Conservation (phyloP, 2,888 invertebrate species). For the Ochropacha duplaris region DNA sequence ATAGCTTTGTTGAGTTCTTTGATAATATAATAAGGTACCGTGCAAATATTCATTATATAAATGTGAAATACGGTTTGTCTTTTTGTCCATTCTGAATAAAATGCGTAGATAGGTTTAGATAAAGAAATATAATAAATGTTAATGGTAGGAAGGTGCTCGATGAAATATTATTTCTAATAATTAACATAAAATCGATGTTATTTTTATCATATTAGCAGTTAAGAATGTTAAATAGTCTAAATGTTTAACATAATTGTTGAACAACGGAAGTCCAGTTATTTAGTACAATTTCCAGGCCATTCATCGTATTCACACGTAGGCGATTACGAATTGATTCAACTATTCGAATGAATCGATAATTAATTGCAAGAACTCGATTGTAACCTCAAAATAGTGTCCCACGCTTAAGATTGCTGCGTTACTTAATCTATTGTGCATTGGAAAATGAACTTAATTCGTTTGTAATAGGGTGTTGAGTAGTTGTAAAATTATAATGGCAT, state of each 20-base stretch:
- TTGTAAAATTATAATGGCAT: slow-evolving; percentile 22
- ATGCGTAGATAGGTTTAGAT: background rate
- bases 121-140: background rate
- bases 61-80: background rate
- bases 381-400: slow-evolving; percentile 71
- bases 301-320: slow-evolving; percentile 49
- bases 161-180: no score
- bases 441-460: slow-evolving; percentile 35
- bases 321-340: slow-evolving; percentile 50
- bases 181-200: no score
- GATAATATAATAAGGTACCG: slow-evolving; percentile 3
- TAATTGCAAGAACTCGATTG: slow-evolving; percentile 61
- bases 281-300: slow-evolving; percentile 45
- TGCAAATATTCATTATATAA: background rate
- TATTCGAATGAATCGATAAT: slow-evolving; percentile 57
- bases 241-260: background rate
- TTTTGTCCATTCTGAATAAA: background rate
- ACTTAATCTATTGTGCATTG: slow-evolving; percentile 8
- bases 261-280: slow-evolving; percentile 23
- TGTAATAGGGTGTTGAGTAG: slow-evolving; percentile 24
- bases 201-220: no score
- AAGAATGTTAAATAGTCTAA: background rate
- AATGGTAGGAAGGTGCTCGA: background rate
- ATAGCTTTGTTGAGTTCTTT: slow-evolving; percentile 31
- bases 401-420: slow-evolving; percentile 37